phyloP scores from a whole-genome alignment of 2,797 vertebrate species.

The Manis crassicaudata region DNA sequence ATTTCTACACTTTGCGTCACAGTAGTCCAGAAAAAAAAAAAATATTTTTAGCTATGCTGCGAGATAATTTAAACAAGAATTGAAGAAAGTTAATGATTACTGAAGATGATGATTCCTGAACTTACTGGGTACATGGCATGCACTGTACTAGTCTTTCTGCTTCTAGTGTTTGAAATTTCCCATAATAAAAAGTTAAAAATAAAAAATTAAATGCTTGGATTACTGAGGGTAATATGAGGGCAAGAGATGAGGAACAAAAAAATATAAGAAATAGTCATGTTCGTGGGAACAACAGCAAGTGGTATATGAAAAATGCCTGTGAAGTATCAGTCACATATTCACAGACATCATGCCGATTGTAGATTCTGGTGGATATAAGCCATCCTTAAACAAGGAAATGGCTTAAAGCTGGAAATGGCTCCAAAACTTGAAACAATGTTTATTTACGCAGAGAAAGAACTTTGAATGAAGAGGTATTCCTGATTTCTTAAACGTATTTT shows the following conservation, averaged over 20 bases:
- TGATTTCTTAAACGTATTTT: neutral
- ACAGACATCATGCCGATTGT: neutral
- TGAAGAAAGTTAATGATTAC: slow-evolving; percentile 49
- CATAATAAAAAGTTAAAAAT: neutral
- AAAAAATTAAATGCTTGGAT: neutral
- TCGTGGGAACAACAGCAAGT: neutral
- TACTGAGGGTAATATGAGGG: neutral
- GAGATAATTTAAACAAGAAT: neutral
- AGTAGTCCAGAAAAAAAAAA: neutral
- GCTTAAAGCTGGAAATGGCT: neutral
- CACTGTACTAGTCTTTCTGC: slow-evolving; percentile 26
- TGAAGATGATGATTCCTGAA: slow-evolving; percentile 44
- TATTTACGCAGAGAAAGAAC: neutral
- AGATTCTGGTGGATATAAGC: neutral
- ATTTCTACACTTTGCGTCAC: slow-evolving; percentile 16
- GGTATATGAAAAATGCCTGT: neutral
- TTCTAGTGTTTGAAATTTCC: slow-evolving; percentile 39
- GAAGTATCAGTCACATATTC: neutral
- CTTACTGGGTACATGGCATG: slow-evolving; percentile 47
- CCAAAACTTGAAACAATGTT: neutral
- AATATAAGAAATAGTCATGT: neutral
- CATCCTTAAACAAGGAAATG: neutral
- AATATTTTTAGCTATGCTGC: neutral
- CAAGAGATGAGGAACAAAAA: neutral
- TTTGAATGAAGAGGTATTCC: neutral